phyloP scores from a whole-genome alignment of 2,888 invertebrate genomes.

The Pollenia amentaria region DNA sequence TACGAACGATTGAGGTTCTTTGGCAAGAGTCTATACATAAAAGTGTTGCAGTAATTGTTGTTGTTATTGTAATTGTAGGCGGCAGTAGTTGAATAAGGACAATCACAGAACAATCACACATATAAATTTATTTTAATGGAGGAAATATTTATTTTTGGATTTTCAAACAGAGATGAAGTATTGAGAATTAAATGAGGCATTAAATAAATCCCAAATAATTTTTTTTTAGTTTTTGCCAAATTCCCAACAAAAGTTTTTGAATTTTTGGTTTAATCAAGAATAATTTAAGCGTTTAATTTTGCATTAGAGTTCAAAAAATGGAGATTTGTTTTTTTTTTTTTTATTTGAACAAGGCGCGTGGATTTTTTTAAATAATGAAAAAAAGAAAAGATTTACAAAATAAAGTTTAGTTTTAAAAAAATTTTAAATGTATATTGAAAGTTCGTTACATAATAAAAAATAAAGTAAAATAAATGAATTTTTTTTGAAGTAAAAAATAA shows the following conservation, averaged over 20 bases:
- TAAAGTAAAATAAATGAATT: too few species aligned
- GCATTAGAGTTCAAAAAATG: slow-evolving; percentile 67
- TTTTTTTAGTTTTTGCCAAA: slow-evolving; percentile 3
- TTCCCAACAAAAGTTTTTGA: slow-evolving; percentile 12
- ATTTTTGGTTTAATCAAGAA: slow-evolving; percentile 20
- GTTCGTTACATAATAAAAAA: slow-evolving; percentile 44
- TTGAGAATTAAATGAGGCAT: slow-evolving; percentile 13
- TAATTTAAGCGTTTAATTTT: slow-evolving; percentile 61
- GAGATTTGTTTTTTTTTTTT: slow-evolving; percentile 55
- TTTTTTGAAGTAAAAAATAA: slow-evolving; percentile 54
- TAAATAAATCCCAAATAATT: slow-evolving; percentile 17
- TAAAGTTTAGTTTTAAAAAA: slow-evolving; percentile 72
- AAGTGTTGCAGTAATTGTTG: slow-evolving; percentile 36
- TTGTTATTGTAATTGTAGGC: slow-evolving; percentile 17
- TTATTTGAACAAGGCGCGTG: slow-evolving; percentile 52
- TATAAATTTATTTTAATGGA: slow-evolving; percentile 48
- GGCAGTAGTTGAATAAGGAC: slow-evolving; percentile 54
- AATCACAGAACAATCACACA: slow-evolving; percentile 71
- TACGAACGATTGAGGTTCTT: slow-evolving; percentile 82
- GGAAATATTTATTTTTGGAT: slow-evolving; percentile 20
- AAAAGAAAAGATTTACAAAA: slow-evolving; percentile 82
- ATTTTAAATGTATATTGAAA: slow-evolving; percentile 69
- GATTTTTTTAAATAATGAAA: slow-evolving; percentile 75
- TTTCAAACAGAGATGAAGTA: slow-evolving; percentile 25
- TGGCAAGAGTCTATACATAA: slow-evolving; percentile 77